Conservation (phyloP, 2,113 vertebrate species). For the Pituophis catenifer region DNA sequence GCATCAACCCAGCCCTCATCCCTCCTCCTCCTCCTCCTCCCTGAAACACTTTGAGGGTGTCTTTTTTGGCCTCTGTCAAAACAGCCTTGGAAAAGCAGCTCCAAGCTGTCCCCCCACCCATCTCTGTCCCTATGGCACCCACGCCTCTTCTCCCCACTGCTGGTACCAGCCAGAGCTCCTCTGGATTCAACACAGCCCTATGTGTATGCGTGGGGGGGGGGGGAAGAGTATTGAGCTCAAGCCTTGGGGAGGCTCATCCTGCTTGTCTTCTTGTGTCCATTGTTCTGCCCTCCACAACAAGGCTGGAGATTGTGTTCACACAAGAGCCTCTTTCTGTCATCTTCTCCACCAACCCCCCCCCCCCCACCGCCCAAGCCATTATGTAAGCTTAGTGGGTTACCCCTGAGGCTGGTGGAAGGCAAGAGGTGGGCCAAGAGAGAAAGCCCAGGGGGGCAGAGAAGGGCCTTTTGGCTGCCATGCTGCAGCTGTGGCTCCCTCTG, state of each 20-base stretch:
- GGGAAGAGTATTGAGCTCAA: conserved; percentile 48
- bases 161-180: conserved; percentile 58
- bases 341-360: conserved; percentile 56
- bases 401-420: background rate
- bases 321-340: conserved; percentile 61
- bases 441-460: background rate
- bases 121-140: background rate
- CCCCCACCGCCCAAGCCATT: conserved; percentile 19
- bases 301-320: conserved; percentile 54
- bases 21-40: background rate
- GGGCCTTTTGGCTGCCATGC: background rate
- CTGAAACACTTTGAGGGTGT: background rate
- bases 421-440: background rate
- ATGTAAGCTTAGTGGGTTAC: fast-evolving
- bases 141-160: background rate
- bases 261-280: conserved; percentile 52
- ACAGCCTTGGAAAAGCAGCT: background rate
- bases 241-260: conserved; percentile 43
- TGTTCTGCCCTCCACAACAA: conserved; percentile 58
- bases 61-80: background rate
- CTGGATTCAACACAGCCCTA: conserved; percentile 50
- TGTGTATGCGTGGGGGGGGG: conserved; percentile 23
- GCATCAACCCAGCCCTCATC: background rate
- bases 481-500: background rate
- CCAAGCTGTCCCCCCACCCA: background rate